Base-by-base conservation (phyloP, 2,113 vertebrate species). In the Ramphastos sulfuratus region DNA sequence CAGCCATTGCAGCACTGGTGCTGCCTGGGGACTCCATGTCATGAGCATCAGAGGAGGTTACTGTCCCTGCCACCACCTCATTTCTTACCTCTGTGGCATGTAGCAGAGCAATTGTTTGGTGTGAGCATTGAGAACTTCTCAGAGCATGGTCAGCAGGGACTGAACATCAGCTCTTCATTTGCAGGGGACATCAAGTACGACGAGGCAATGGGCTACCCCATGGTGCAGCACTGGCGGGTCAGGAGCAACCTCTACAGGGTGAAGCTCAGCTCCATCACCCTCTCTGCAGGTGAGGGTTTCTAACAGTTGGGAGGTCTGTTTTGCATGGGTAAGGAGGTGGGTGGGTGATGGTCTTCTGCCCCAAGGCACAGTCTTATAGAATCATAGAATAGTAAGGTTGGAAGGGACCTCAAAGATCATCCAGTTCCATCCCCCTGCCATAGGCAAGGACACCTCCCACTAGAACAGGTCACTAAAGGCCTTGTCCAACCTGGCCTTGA, bases 201-300 rank as follows among this genome's bases (percentile, higher is more conserved):
- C 3, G 99, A 99, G 84, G 99, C 99, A 4, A 98, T 98, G 95
- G 99, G 99, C 5, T 99, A 99, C 94, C 99, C 99, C 23, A 99
- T 99, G 98, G 98, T 99, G 48, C 99, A 99, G 90, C 99, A 99
- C 92, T 99, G 99, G 99, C 96, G 98, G 55, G 99, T 99, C 42
- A 97, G 99, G 50, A 99, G 99, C 97, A 99, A 99, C 96, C 98
- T 99, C 58, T 99, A 99, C 97, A 98, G 98, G 69, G 99, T 99
- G 94, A 99, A 99, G 88, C 99, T 99, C 82, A 99, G 98, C 94
- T 98, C 99, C 91, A 99, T 99, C 96, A 99, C 99, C 10, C 98
- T 99, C 46, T 98, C 99, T 9, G 96, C 99, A 98, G 99, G 99
- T 99, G 96, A 98, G 98, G 33, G 21, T 19, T 55, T 28, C 46